These are phyloP conservation scores for Motacilla alba DNA, from an alignment of 2,113 vertebrate genomes.

Conservation along the genomic window DNA sequence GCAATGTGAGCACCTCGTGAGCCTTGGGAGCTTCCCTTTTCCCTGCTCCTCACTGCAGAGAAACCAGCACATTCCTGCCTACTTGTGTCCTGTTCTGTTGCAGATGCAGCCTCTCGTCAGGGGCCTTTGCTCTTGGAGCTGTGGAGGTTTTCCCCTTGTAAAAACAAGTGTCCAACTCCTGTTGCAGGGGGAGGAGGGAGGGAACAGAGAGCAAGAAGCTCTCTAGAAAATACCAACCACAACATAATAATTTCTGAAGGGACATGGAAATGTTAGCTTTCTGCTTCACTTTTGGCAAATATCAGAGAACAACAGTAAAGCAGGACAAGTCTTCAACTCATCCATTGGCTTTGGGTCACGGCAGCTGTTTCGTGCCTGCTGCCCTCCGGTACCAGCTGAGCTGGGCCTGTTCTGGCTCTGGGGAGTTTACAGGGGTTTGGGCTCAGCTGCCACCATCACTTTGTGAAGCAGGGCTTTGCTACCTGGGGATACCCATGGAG, in stretches of 20 bases:
- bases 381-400: rapidly evolving
- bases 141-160: background rate
- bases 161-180: background rate
- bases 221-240: background rate
- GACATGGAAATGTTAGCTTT: background rate
- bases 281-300: background rate
- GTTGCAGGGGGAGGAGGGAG: background rate
- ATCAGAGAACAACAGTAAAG: background rate
- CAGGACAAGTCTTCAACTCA: background rate
- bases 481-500: background rate
- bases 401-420: rapidly evolving
- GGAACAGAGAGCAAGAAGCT: background rate
- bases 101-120: background rate
- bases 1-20: rapidly evolving
- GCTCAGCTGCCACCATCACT: background rate
- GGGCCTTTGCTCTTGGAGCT: background rate
- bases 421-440: too few relatives aligned
- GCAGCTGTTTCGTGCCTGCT: background rate
- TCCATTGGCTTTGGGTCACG: rapidly evolving
- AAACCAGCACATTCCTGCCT: background rate
- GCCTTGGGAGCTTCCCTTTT: background rate
- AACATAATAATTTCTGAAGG: background rate
- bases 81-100: background rate
- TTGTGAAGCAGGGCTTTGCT: background rate
- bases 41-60: background rate